Evolutionary conservation across 2,797 vertebrate genomes (phyloP), one percentile per base, ranked within the genome.

Genomic region (Apodemus agrarius): DNA sequence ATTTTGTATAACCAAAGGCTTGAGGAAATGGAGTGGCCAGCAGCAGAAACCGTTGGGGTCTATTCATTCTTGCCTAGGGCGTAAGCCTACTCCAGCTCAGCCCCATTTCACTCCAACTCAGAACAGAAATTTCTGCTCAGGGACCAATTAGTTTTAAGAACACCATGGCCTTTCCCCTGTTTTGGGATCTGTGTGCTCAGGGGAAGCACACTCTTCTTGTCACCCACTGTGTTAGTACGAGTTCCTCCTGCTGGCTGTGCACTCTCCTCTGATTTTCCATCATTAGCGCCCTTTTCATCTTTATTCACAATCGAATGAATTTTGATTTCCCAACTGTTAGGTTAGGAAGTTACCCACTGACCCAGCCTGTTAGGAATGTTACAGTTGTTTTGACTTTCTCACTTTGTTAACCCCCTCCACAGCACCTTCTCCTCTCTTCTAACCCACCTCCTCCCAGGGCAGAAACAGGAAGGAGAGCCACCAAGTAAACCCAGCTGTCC

Each of bases 61-160:
- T 29, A 19, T 37, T 90, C 37, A 34, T 65, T 94, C 75, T 31
- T 46, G 49, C 59, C 52, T 79, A 67, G 61, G 37, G 22, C 46
- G 78, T 90, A 75, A 49, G 16, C 61, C 72, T 59, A 65, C 31
- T 80, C 24, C 49, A 94, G 13, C 81, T 90, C 31, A 57, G 52
- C n/a, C 72, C 67, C 43, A 19, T 89, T 94, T 93, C 86, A 74
- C 72, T 96, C 52, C 29, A 76, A 14, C 57, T 92, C 84, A 87
- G 94, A 93, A 82, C 37, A 89, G 92, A 91, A 76, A 76, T 94
- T 90, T 97, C 89, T 96, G 75, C 78, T 65, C 26, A 13, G 89
- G 96, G 78, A 85, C 89, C 40, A 79, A 63, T 87, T 86, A 93
- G 72, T 93, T 93, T 92, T 83, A 75, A 84, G 83, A 95, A 61